Evolutionary conservation across 2,797 vertebrate species (phyloP).

Genomic region (Cephalopachus bancanus): DNA sequence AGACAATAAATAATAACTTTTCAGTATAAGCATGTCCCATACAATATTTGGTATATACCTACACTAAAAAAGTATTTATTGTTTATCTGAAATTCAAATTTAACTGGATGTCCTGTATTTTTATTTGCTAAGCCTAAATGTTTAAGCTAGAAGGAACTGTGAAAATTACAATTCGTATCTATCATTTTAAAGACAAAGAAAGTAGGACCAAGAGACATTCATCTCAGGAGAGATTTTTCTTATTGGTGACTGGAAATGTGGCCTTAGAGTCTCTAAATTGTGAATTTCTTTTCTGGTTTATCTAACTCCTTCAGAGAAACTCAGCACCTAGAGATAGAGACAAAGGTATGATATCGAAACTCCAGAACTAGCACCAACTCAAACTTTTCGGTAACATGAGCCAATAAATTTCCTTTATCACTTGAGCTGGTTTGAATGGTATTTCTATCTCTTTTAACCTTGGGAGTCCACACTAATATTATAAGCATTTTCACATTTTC

Average conservation of each 20-base stretch:
- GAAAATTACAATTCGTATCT: constrained; percentile 34
- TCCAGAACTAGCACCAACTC: neutral
- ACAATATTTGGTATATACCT: neutral
- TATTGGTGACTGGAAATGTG: neutral
- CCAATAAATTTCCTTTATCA: constrained; percentile 2
- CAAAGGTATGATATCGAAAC: neutral
- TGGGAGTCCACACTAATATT: neutral
- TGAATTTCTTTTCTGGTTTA: neutral
- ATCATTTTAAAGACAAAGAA: constrained; percentile 43
- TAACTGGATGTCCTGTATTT: neutral
- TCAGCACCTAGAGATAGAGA: neutral
- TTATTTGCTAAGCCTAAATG: constrained; percentile 32
- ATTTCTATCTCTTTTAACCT: neutral
- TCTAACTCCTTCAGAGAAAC: neutral
- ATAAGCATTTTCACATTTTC: constrained; percentile 20
- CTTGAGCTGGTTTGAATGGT: neutral
- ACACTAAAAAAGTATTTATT: neutral
- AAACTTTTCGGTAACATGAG: neutral
- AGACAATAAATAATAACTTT: neutral
- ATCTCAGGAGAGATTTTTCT: constrained; percentile 10
- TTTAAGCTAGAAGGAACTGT: neutral
- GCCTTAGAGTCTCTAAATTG: neutral
- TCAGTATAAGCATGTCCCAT: neutral
- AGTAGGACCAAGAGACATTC: neutral
- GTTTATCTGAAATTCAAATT: constrained; percentile 51